Conservation (phyloP, 2,888 invertebrate species). For the Julus scanicus region DNA sequence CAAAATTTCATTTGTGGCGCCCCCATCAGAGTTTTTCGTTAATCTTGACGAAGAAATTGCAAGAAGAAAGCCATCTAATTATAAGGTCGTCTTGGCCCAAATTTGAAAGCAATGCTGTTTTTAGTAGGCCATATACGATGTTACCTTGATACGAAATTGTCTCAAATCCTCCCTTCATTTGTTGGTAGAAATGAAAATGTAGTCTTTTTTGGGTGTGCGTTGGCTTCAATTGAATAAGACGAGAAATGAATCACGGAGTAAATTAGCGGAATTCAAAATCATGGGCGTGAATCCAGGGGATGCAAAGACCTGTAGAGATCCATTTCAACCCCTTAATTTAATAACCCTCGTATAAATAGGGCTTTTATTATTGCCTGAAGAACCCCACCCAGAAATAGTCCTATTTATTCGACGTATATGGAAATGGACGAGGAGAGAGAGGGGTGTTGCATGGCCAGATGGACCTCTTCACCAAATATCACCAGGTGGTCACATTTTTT, state of each 20-base stretch:
- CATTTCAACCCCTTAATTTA: conserved; percentile 38
- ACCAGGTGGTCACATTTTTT: too few relatives aligned
- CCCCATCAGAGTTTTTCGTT: too few relatives aligned
- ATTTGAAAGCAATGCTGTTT: neutral
- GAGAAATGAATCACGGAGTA: conserved; percentile 27
- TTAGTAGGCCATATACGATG: neutral
- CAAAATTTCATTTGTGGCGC: too few relatives aligned
- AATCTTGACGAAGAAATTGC: too few relatives aligned
- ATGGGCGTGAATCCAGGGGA: conserved; percentile 15
- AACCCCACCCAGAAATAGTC: conserved; percentile 15
- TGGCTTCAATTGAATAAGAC: neutral
- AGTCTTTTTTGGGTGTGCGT: neutral
- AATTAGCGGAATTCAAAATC: conserved; percentile 30
- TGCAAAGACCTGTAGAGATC: conserved; percentile 32
- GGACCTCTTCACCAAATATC: too few relatives aligned
- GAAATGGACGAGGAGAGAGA: too few relatives aligned
- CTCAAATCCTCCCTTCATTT: conserved; percentile 13
- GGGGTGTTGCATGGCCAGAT: too few relatives aligned
- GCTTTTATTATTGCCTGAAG: neutral
- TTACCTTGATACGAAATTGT: neutral
- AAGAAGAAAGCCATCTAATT: neutral
- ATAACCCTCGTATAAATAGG: conserved; percentile 42
- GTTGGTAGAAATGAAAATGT: neutral
- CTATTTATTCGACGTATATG: neutral
- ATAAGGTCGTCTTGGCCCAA: conserved; percentile 14